Conservation (phyloP, 2,888 invertebrate genomes). For the Minunthozetes semirufus region DNA sequence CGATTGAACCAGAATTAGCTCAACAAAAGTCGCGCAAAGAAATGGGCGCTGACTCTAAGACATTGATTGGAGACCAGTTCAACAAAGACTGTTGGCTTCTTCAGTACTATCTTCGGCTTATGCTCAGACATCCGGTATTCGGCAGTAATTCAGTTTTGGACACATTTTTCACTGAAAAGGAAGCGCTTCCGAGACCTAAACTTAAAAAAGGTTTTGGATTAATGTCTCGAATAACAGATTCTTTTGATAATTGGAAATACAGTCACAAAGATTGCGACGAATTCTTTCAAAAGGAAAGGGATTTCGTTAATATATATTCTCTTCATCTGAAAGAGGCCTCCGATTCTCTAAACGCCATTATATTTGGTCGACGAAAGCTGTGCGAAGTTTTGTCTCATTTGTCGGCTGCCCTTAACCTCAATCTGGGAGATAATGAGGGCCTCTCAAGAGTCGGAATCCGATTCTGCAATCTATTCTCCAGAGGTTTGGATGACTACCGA, state of each 20-base stretch:
- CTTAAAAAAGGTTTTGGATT: constrained; percentile 46
- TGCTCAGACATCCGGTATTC: constrained; percentile 47
- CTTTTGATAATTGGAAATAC: constrained; percentile 48
- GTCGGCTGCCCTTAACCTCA: constrained; percentile 44
- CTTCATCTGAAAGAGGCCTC: constrained; percentile 47
- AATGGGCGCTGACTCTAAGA: constrained; percentile 47
- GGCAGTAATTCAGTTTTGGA: constrained; percentile 46
- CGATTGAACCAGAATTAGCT: constrained; percentile 48
- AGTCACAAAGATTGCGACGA: constrained; percentile 48
- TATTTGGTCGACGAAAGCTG: constrained; percentile 47
- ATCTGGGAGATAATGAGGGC: constrained; percentile 37
- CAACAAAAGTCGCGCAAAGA: constrained; percentile 48
- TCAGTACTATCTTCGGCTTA: constrained; percentile 48
- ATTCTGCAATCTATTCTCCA: constrained; percentile 45
- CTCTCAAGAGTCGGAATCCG: background rate
- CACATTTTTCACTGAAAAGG: constrained; percentile 47
- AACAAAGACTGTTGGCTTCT: constrained; percentile 48
- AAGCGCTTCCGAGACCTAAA: constrained; percentile 48
- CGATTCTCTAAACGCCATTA: constrained; percentile 47
- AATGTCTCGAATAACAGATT: constrained; percentile 47
- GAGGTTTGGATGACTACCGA: constrained; percentile 45
- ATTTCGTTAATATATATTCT: constrained; percentile 47
- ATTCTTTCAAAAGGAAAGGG: constrained; percentile 49
- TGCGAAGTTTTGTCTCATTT: constrained; percentile 44
- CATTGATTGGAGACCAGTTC: constrained; percentile 50